Percentiles rank a stretch among this genome's conserved stretches.
Conservation (phyloP, 2,888 invertebrate genomes). For the Unio pictorum region DNA sequence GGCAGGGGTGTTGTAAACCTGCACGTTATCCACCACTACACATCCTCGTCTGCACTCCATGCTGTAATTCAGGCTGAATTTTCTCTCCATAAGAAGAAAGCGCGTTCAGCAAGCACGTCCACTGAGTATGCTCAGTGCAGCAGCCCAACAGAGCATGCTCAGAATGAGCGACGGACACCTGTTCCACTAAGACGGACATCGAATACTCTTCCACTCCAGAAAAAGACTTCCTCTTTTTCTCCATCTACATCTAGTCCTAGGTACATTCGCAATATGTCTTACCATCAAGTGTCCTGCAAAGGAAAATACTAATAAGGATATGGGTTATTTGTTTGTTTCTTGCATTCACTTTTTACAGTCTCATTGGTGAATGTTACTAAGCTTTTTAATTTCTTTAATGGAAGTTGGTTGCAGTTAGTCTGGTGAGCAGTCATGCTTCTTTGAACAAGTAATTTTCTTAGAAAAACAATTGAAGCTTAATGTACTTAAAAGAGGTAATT, state of each 20-base stretch:
- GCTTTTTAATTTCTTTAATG: too few species aligned
- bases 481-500: too few species aligned
- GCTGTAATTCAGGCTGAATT: constrained; percentile 51
- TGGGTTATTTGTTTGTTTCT: too few species aligned
- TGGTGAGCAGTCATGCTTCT: too few species aligned
- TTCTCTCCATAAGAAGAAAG: constrained; percentile 24
- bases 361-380: too few species aligned
- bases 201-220: constrained; percentile 45
- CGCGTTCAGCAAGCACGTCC: constrained; percentile 24
- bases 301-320: too few species aligned
- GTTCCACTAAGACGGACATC: constrained; percentile 23
- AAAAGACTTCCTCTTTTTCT: constrained; percentile 41
- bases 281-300: too few species aligned
- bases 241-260: constrained; percentile 29
- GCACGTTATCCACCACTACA: constrained; percentile 55
- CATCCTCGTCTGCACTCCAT: constrained; percentile 57
- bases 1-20: constrained; percentile 62
- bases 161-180: constrained; percentile 7
- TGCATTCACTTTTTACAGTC: too few species aligned
- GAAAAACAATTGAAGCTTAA: too few species aligned
- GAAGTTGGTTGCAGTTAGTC: too few species aligned
- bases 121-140: constrained; percentile 21
- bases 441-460: too few species aligned
- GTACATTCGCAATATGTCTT: constrained; percentile 17
- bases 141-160: constrained; percentile 1